A percentile compares a stretch with the other conserved stretches of the same genome.
These are phyloP conservation scores for Paraescarpia echinospica DNA, from an alignment of 1,140 invertebrate species.

Conservation along the genomic window DNA sequence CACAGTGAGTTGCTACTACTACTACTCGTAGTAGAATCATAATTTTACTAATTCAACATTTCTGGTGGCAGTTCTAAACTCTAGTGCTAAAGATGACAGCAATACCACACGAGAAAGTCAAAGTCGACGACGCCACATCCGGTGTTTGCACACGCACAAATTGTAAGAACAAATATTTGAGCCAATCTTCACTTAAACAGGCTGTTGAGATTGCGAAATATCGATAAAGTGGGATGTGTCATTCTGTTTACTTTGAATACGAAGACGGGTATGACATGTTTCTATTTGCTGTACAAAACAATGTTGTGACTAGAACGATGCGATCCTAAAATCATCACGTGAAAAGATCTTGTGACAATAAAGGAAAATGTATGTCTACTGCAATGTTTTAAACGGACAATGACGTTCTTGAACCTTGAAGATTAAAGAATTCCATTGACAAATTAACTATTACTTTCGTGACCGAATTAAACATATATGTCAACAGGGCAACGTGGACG, in stretches of 20 bases:
- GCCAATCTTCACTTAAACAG: not conserved
- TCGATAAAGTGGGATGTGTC: not conserved
- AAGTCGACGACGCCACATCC: not conserved
- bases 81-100: not conserved
- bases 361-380: too few relatives aligned
- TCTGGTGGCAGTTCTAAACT: not conserved
- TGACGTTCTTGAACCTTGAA: too few relatives aligned
- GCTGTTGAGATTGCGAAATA: not conserved
- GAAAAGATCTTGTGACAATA: too few relatives aligned
- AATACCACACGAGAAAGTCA: not conserved
- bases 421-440: too few relatives aligned
- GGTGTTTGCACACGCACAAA: not conserved
- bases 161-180: conserved; percentile 2
- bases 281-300: not conserved
- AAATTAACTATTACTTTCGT: too few relatives aligned
- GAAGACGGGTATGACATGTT: not conserved
- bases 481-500: too few relatives aligned
- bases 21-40: too few relatives aligned
- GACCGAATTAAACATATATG: too few relatives aligned
- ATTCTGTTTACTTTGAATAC: not conserved
- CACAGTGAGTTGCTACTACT: too few relatives aligned
- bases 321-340: too few relatives aligned
- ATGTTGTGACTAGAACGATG: too few relatives aligned
- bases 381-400: too few relatives aligned
- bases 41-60: not conserved